phyloP scores from a whole-genome alignment of 2,888 invertebrate species.

The Trissolcus japonicus region DNA sequence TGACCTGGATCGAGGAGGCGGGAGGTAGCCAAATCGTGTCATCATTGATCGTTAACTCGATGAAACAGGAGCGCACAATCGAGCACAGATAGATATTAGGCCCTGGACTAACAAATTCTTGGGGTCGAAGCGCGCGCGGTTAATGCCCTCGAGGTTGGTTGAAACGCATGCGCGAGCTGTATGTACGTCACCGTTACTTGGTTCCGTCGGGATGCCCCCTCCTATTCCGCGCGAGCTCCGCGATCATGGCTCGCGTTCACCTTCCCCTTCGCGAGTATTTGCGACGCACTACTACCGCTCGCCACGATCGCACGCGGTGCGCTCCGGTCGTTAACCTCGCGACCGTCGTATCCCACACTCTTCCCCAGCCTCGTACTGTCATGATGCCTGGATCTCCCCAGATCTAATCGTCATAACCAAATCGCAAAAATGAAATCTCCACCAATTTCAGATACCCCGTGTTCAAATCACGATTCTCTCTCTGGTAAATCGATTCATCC shows the following conservation, averaged over 20 bases:
- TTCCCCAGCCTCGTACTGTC: constrained; percentile 61
- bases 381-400: constrained; percentile 53
- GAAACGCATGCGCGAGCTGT: constrained; percentile 67
- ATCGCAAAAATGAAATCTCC: too few species aligned
- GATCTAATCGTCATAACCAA: too few species aligned
- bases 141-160: constrained; percentile 71
- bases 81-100: constrained; percentile 61
- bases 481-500: too few species aligned
- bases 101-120: constrained; percentile 68
- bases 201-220: constrained; percentile 66
- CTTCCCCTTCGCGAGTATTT: constrained; percentile 54
- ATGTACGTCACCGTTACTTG: constrained; percentile 76
- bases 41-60: constrained; percentile 52
- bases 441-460: too few species aligned
- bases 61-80: constrained; percentile 58
- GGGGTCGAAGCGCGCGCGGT: constrained; percentile 70
- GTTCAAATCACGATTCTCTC: too few species aligned
- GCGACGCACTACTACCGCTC: constrained; percentile 63
- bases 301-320: constrained; percentile 68
- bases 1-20: constrained; percentile 23
- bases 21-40: constrained; percentile 40
- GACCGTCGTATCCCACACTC: constrained; percentile 66
- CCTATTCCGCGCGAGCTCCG: constrained; percentile 23
- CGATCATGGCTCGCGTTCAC: constrained; percentile 59
- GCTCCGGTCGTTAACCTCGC: constrained; percentile 75